These are phyloP conservation scores for Meriones unguiculatus DNA, from an alignment of 2,113 vertebrate genomes.

Conservation along the genomic window DNA sequence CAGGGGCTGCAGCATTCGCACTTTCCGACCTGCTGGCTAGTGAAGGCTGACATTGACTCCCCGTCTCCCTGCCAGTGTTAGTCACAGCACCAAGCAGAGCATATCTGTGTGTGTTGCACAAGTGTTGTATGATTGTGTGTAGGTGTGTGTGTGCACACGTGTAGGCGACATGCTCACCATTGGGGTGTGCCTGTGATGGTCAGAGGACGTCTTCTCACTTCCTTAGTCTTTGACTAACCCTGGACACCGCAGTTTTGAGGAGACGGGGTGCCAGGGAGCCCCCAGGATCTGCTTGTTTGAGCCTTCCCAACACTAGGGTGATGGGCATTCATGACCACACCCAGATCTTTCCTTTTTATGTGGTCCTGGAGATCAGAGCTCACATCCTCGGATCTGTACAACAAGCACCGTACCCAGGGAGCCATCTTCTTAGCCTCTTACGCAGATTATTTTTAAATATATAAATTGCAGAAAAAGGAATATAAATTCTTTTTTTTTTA, in stretches of 20 bases:
- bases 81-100: too few relatives aligned
- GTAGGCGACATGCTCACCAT: too few relatives aligned
- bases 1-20: background rate
- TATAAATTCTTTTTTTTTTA: background rate
- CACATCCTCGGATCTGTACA: background rate
- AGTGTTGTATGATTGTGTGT: background rate
- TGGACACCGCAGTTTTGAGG: background rate
- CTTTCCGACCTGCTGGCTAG: background rate
- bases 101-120: background rate
- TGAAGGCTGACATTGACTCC: background rate
- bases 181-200: background rate
- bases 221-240: background rate
- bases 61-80: background rate
- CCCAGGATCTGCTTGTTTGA: background rate
- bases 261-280: background rate
- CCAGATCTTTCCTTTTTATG: too few relatives aligned
- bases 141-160: background rate
- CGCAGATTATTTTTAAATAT: background rate
- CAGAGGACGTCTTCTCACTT: background rate
- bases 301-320: background rate
- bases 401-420: background rate
- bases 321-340: rapidly evolving
- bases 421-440: background rate
- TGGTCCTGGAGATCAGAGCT: background rate
- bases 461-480: background rate